phyloP scores from a whole-genome alignment of 2,888 invertebrate species.

The Morinoia aosen region DNA sequence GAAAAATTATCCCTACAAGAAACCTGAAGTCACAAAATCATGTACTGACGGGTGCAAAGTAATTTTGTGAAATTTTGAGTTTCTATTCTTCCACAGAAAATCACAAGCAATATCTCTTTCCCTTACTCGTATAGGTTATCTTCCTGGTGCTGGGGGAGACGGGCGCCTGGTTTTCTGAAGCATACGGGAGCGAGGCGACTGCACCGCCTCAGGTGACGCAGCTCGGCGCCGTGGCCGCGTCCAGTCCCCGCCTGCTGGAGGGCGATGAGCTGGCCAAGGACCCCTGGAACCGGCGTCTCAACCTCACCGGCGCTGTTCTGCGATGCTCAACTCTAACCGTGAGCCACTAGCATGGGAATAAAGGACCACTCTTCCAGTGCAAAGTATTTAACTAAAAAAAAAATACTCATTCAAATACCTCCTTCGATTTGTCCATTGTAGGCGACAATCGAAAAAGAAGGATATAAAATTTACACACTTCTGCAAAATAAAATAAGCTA shows the following conservation, averaged over 20 bases:
- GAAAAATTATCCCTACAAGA: no score
- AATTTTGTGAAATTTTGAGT: no score
- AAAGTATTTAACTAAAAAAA: no score
- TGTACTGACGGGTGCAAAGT: no score
- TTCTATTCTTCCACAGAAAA: no score
- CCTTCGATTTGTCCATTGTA: no score
- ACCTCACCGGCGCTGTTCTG: background rate
- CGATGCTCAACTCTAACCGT: background rate
- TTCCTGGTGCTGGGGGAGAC: background rate
- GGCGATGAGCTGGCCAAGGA: background rate
- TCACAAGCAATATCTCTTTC: background rate
- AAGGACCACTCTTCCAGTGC: background rate
- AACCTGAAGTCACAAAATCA: no score
- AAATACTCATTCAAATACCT: no score
- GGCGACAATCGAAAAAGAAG: no score
- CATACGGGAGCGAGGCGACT: background rate
- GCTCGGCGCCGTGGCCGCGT: background rate
- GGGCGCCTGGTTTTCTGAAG: background rate
- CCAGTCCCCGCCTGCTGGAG: background rate
- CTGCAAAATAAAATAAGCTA: no score
- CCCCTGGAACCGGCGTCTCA: background rate
- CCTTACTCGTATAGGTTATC: background rate
- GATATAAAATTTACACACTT: no score
- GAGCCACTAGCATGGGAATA: background rate
- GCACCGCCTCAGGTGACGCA: background rate